Base-by-base conservation (phyloP, 2,113 vertebrate species). In the Entelurus aequoreus region DNA sequence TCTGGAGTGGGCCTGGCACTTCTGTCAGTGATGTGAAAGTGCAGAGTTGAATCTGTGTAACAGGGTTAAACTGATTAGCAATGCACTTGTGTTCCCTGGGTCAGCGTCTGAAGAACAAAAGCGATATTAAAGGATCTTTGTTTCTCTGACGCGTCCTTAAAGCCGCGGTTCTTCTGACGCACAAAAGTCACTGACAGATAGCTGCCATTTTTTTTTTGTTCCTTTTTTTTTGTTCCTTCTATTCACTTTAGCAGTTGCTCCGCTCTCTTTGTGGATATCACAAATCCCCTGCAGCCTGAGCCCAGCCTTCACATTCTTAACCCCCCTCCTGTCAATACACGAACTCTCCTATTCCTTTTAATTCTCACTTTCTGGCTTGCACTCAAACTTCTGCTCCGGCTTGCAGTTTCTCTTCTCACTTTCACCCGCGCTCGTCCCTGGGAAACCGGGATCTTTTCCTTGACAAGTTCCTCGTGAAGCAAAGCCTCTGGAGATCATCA, bases 381-480 rank as follows among this genome's bases (percentile, higher is more conserved):
- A 8, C 76, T 84, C 79, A 80, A 79, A 88, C 84, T 79, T 81
- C 78, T 82, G 78, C 80, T 86, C 81, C 44, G 76, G 76, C 77
- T 86, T 69, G 72, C 73, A 74, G 86, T 83, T 84, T 89, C 79
- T 11, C 80, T 83, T 87, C 86, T 88, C 84, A 83, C 87, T 86
- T 87, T 88, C 82, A 86, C 84, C 85, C 78, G 85, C 87, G 86
- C 88, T 89, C 83, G 84, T 92, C 93, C 94, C 93, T 94, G 94
- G 93, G 92, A 95, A 95, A 95, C 93, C 91, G 90, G 91, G 91
- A 94, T 89, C 90, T 94, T 88, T 96, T 89, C 94, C 94, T 28
- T 96, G 94, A 98, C 93, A 96, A 94, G 93, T 95, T 95, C 94
- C 93, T 94, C 93, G 88, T 93, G 91, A 92, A 90, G 77, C 87